Conservation (phyloP, 2,113 vertebrate species). For the Guaruba guarouba region DNA sequence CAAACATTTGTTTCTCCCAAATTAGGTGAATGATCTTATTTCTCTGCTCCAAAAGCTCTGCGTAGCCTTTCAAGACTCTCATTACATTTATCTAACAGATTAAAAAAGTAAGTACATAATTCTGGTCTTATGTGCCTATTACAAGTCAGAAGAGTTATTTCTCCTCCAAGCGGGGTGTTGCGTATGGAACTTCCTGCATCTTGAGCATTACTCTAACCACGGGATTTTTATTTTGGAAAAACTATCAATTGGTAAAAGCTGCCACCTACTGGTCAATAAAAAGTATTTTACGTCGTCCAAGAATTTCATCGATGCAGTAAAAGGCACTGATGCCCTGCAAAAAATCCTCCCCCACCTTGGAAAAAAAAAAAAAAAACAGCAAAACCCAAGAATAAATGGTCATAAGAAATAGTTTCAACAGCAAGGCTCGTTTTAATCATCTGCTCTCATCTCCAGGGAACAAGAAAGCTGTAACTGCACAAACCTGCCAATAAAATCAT, state of each 20-base stretch:
- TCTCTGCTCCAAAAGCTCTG: neutral
- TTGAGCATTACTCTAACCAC: neutral
- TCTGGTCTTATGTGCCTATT: neutral
- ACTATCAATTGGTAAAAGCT: slow-evolving; percentile 69
- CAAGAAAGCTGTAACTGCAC: slow-evolving; percentile 12
- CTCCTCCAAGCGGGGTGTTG: neutral
- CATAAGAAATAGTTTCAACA: neutral
- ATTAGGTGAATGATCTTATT: neutral
- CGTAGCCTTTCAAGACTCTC: neutral
- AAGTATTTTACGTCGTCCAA: neutral
- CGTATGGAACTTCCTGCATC: slow-evolving; percentile 7
- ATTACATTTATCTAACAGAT: neutral
- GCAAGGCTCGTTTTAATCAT: slow-evolving; percentile 23
- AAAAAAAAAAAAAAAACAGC: neutral
- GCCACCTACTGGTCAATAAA: slow-evolving; percentile 74
- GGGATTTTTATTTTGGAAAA: neutral
- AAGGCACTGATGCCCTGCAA: neutral
- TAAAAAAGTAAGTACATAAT: neutral
- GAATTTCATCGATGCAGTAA: neutral
- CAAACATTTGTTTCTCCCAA: neutral
- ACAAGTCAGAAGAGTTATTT: neutral
- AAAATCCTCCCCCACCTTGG: neutral
- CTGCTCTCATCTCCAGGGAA: neutral
- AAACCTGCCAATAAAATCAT: slow-evolving; percentile 98
- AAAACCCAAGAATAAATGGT: neutral